Conservation (phyloP, 2,888 invertebrate species). For the Anarsia innoxiella region DNA sequence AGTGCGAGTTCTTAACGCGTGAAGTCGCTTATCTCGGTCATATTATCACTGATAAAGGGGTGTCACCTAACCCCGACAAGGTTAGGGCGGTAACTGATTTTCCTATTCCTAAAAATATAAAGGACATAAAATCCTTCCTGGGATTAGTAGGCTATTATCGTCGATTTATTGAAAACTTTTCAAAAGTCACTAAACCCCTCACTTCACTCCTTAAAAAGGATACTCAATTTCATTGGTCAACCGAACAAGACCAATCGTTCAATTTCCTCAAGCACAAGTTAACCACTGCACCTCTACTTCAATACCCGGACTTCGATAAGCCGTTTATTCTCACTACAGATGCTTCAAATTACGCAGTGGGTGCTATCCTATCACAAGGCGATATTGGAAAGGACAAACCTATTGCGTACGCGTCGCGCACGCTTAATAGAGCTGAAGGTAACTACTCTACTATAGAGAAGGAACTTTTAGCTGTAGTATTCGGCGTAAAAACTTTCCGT, state of each 20-base stretch:
- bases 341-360: slow-evolving; percentile 22
- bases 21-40: too few relatives aligned
- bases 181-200: too few relatives aligned
- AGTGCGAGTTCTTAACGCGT: too few relatives aligned
- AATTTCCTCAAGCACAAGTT: slow-evolving; percentile 20
- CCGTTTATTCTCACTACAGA: slow-evolving; percentile 28
- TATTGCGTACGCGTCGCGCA: slow-evolving; percentile 23
- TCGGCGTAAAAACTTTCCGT: slow-evolving; percentile 16
- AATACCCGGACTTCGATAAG: slow-evolving; percentile 22
- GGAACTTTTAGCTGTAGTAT: slow-evolving; percentile 10
- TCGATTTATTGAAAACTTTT: too few relatives aligned
- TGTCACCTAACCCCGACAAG: too few relatives aligned
- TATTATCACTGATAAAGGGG: too few relatives aligned
- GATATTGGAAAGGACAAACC: slow-evolving; percentile 5
- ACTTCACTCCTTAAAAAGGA: too few relatives aligned
- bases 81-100: too few relatives aligned
- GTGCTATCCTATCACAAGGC: slow-evolving; percentile 18
- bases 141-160: too few relatives aligned
- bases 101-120: too few relatives aligned
- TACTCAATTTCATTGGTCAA: too few relatives aligned
- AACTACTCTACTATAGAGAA: slow-evolving; percentile 19
- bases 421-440: slow-evolving; percentile 22
- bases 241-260: slow-evolving; percentile 19
- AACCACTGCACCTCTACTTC: slow-evolving; percentile 22
- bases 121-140: too few relatives aligned